These are phyloP conservation scores for Stegophylla sp. DNA, from an alignment of 2,888 invertebrate species.

Conservation along the genomic window DNA sequence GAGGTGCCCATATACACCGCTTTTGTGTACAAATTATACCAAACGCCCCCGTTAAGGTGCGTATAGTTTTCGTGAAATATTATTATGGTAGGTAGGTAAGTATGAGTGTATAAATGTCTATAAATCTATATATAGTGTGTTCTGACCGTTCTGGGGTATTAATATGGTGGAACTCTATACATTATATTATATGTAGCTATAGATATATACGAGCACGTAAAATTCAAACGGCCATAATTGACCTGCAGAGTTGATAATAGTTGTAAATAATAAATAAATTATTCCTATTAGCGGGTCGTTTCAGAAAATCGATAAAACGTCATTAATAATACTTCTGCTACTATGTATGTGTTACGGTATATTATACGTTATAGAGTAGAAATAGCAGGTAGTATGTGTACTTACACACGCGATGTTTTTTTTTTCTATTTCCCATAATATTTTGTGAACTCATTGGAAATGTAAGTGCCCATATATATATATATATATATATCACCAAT, in stretches of 20 bases:
- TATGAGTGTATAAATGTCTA: too few species aligned
- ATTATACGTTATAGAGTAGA: not conserved
- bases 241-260: not conserved
- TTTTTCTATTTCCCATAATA: not conserved
- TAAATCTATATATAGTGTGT: too few species aligned
- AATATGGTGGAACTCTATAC: too few species aligned
- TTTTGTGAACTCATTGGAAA: not conserved
- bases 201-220: not conserved
- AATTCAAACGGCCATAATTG: not conserved
- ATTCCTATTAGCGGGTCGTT: not conserved
- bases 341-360: not conserved
- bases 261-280: conserved; percentile 33
- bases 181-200: too few species aligned
- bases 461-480: too few species aligned
- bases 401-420: not conserved
- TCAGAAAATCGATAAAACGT: conserved; percentile 13
- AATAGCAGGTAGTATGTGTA: not conserved
- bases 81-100: not conserved
- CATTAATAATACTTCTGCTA: conserved; percentile 5
- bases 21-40: not conserved
- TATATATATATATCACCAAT: too few species aligned
- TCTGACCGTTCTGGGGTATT: too few species aligned
- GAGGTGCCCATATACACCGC: not conserved
- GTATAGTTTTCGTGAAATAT: not conserved
- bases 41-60: not conserved